Conservation (phyloP, 2,797 vertebrate genomes). For the Sarcoramphus papa region DNA sequence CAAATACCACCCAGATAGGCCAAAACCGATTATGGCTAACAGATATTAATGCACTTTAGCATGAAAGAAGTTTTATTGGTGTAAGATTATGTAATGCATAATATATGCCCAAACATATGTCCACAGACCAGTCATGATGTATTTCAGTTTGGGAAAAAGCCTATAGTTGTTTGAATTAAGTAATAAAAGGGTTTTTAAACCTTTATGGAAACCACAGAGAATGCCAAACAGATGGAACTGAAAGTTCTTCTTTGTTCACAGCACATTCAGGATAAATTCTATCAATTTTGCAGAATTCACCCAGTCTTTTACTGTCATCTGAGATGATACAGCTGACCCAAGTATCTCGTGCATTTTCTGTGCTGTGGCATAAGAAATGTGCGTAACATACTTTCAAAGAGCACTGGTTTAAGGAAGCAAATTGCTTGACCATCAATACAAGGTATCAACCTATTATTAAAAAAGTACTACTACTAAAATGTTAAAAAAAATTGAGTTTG, state of each 20-base stretch:
- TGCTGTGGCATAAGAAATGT: neutral
- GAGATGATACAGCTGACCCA: neutral
- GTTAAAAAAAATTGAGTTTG: neutral
- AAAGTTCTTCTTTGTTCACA: neutral
- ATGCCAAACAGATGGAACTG: neutral
- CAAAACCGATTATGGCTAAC: neutral
- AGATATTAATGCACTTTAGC: neutral
- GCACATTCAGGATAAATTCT: neutral
- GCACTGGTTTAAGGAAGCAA: neutral
- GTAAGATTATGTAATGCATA: neutral
- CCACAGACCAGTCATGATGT: neutral
- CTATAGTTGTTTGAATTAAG: neutral
- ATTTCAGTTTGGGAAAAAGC: conserved; percentile 11
- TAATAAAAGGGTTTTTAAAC: neutral
- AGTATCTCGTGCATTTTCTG: neutral
- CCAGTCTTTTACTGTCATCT: neutral
- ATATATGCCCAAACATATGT: neutral
- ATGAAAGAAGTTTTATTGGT: neutral
- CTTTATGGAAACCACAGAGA: neutral
- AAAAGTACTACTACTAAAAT: neutral
- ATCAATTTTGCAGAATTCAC: neutral
- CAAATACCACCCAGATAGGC: conserved; percentile 1
- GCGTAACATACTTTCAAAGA: neutral
- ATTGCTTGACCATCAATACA: neutral
- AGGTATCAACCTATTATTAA: neutral